Evolutionary conservation across 2,113 vertebrate genomes (phyloP), one percentile per base, ranked within the genome.

Genomic region (Syngnathus typhle): DNA sequence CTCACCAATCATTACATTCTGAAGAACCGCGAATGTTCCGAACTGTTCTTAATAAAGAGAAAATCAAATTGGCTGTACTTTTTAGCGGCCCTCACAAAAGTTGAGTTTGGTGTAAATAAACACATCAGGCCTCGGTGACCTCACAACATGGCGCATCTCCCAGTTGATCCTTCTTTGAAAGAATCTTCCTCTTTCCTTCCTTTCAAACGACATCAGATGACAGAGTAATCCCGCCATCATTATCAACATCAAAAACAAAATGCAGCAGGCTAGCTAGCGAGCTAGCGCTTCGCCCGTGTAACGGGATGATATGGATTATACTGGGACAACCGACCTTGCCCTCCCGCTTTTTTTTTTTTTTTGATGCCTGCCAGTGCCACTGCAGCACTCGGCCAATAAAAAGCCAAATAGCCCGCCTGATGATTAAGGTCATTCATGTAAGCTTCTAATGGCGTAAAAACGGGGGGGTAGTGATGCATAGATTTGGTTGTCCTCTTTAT

Each of bases 381-480:
- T 77, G 79, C 51, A 77, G 76, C 18, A 54, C 77, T 68, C 69
- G 68, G 74, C 61, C 72, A 86, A 82, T 82, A 86, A 85, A 58
- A 88, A 82, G 77, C 80, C 78, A 83, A 89, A 90, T 88, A 87
- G 83, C 81, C 82, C 74, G 55, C 77, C 78, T 73, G 82, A 88
- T 89, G 87, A 89, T 89, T 90, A 90, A 90, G 89, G 89, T 90
- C 89, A 90, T 75, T 83, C 78, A 72, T 78, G 79, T 75, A 65
- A 77, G 76, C 80, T 72, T 82, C 60, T 60, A 73, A 23, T 63
- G 66, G 61, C 54, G 44, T 23, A 46, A 60, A 21, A 15, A 13
- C 2, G 19, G 21, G 23, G 70, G 66, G 38, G 38, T 23, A n/a
- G 47, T 13, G 5, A 15, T 32, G 65, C 38, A 11, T 12, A 69